Evolutionary conservation across 2,888 invertebrate genomes (phyloP), one percentile per base, ranked within the genome.

Genomic region (Trachelus stipa): DNA sequence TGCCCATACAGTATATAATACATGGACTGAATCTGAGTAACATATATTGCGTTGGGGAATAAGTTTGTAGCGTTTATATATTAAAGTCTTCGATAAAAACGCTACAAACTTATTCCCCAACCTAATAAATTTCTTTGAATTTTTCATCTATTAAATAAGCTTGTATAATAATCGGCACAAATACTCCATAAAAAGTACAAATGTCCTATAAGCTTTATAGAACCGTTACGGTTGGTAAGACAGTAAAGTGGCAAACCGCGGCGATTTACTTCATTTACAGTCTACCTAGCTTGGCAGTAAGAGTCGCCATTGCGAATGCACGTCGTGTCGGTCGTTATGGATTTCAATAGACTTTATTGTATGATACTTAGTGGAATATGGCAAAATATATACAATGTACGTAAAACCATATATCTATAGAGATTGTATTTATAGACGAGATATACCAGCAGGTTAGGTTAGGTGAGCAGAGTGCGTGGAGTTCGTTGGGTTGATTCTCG

Each of bases 121-220:
- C 31, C 31, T 31, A 31, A 31, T 31, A 77, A 75, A 74, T 81
- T 80, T 81, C 77, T 56, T 56, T 73, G 69, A 73, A 34, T 76
- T 56, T 74, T 79, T 79, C 71, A 78, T 78, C 77, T 73, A 35
- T 35, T 3, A 75, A 73, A 68, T 77, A 77, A 77, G 73, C 76
- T 74, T 68, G 11, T 69, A 40, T 69, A 69, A 75, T 81, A 69
- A 74, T 23, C 56, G 6, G 9, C 56, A 56, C 2, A 56, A 40
- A 23, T 56, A 23, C 23, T 56, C 23, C 23, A 56, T 56, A 9
- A 23, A 40, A 56, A 23, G 23, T 56, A 23, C 9, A 56, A 56
- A 23, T 56, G 23, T 23, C 56, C 56, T 1, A 23, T 23, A 56
- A 56, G 56, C 56, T 56, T 56, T 56, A 56, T 9, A 23, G 23